Percentiles rank a stretch among this genome's conserved stretches.
These are phyloP conservation scores for Drosophila carrolli DNA, from an alignment of 1,140 invertebrate species.

Conservation along the genomic window DNA sequence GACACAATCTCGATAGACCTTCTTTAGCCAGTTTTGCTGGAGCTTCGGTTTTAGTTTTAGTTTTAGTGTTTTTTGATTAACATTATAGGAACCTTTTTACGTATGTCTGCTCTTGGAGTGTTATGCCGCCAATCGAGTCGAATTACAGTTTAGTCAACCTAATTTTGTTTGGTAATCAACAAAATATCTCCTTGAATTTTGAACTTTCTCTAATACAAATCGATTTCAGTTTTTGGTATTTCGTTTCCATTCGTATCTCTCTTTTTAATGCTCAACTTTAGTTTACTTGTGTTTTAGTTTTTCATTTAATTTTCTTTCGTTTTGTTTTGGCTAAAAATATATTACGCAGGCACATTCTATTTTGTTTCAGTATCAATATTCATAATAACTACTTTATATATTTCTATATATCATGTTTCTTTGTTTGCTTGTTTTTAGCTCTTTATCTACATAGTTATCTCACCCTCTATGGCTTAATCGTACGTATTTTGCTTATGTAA, in stretches of 20 bases:
- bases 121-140: conserved; percentile 37
- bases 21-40: conserved; percentile 34
- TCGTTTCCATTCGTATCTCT: conserved; percentile 10
- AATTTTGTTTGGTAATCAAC: conserved; percentile 16
- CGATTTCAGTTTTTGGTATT: conserved; percentile 17
- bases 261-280: conserved; percentile 44
- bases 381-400: conserved; percentile 67
- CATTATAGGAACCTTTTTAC: conserved; percentile 84
- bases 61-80: conserved; percentile 68
- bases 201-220: conserved; percentile 73
- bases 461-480: conserved; percentile 49
- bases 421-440: conserved; percentile 67
- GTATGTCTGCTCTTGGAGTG: conserved; percentile 64
- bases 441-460: conserved; percentile 72
- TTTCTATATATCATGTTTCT: conserved; percentile 48
- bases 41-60: conserved; percentile 38
- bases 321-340: conserved; percentile 80
- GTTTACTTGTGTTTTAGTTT: conserved; percentile 33
- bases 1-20: conserved; percentile 25
- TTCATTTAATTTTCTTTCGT: conserved; percentile 24
- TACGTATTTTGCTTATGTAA: conserved; percentile 45
- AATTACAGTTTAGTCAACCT: conserved; percentile 40
- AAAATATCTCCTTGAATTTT: conserved; percentile 54
- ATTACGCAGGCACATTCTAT: conserved; percentile 84
- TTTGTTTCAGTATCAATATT: conserved; percentile 84